phyloP scores from a whole-genome alignment of 2,888 invertebrate species.

The Oligia latruncula region DNA sequence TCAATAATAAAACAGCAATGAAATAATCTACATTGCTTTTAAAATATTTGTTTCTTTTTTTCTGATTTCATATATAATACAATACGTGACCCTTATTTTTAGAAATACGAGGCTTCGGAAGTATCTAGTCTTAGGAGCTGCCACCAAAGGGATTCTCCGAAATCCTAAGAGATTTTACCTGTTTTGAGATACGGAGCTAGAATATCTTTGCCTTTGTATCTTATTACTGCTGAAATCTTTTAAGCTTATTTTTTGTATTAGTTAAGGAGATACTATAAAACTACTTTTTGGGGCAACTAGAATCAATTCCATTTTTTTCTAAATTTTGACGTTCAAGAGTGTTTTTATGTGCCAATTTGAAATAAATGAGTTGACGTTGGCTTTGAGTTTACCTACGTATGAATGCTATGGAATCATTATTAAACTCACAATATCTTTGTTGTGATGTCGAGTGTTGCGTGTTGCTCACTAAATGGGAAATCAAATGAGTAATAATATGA shows the following conservation, averaged over 20 bases:
- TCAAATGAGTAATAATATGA: neutral
- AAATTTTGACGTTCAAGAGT: no score
- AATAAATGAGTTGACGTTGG: no score
- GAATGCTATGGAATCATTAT: neutral
- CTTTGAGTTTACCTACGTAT: neutral
- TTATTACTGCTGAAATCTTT: slow-evolving; percentile 1
- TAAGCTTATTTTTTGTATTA: neutral
- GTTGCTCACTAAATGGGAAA: neutral
- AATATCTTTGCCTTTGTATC: neutral
- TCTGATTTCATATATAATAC: neutral
- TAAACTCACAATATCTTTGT: neutral
- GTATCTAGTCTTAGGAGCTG: neutral
- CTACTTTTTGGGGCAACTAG: no score
- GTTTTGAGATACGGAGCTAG: neutral
- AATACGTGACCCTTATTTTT: neutral
- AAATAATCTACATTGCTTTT: neutral
- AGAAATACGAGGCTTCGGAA: neutral
- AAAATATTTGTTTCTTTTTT: neutral
- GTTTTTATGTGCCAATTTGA: no score
- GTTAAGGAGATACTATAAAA: no score
- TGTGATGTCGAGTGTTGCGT: no score
- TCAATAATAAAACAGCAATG: neutral
- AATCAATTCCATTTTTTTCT: no score
- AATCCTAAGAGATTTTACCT: slow-evolving; percentile 15
- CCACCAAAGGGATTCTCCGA: slow-evolving; percentile 14